These are phyloP conservation scores for Enteromius fasciolatus DNA, from an alignment of 2,797 vertebrate species.

Conservation along the genomic window DNA sequence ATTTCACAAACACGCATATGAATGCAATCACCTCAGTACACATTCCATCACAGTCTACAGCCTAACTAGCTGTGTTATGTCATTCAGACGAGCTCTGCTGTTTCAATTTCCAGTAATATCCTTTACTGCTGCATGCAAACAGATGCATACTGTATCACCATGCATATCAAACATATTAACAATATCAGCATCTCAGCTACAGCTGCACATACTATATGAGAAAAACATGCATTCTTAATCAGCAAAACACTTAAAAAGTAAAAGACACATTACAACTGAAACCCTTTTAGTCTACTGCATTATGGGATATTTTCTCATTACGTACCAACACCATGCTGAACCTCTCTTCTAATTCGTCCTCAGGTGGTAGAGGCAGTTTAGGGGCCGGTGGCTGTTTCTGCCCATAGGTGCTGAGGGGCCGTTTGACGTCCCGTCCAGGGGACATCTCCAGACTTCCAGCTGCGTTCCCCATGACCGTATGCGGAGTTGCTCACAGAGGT, in stretches of 20 bases:
- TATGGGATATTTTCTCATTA: not conserved
- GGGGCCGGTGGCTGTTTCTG: constrained; percentile 38
- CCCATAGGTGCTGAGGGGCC: constrained; percentile 15
- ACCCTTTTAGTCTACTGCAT: not conserved
- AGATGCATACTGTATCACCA: not conserved
- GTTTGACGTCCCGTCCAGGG: constrained; percentile 16
- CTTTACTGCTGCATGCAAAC: not conserved
- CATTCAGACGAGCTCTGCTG: not conserved
- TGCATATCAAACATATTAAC: not conserved
- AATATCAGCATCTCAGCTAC: not conserved
- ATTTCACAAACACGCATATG: constrained; percentile 21
- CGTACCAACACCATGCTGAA: constrained; percentile 53
- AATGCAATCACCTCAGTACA: constrained; percentile 30
- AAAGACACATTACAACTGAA: not conserved
- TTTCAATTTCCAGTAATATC: constrained; percentile 36
- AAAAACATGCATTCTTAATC: not conserved
- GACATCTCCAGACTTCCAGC: constrained; percentile 64
- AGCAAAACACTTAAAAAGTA: not conserved
- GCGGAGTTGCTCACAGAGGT: constrained; percentile 14
- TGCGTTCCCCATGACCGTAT: constrained; percentile 53
- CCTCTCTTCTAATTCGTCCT: constrained; percentile 57
- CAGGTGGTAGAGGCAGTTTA: constrained; percentile 54
- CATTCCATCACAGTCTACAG: constrained; percentile 9
- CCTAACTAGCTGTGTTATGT: not conserved
- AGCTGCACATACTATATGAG: no score